A percentile compares a stretch with the other conserved stretches of the same genome.
Conservation (phyloP, 2,797 vertebrate species). For the Betta splendens region DNA sequence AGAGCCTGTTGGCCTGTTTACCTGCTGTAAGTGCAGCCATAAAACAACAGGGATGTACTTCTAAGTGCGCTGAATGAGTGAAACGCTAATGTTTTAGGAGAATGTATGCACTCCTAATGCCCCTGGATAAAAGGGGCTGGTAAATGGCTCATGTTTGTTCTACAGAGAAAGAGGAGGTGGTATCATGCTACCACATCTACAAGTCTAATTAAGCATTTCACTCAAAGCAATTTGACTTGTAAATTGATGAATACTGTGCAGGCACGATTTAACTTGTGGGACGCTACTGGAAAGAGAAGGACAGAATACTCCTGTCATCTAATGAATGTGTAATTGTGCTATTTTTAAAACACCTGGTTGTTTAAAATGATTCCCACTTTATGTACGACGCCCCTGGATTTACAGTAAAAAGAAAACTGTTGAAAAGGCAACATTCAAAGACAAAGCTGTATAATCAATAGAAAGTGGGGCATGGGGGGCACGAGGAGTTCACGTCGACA, state of each 20-base stretch:
- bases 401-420: slow-evolving; percentile 1
- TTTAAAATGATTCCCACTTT: slow-evolving; percentile 11
- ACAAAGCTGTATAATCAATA: slow-evolving; percentile 31
- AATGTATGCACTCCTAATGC: slow-evolving; percentile 25
- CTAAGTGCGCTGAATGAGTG: slow-evolving; percentile 33
- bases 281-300: slow-evolving; percentile 14
- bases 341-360: slow-evolving; percentile 16
- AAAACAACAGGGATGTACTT: slow-evolving; percentile 56
- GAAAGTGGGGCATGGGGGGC: slow-evolving; percentile 22
- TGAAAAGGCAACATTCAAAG: slow-evolving; percentile 15
- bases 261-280: slow-evolving; percentile 35
- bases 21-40: slow-evolving; percentile 49
- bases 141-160: slow-evolving; percentile 47
- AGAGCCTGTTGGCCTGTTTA: slow-evolving; percentile 52
- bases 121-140: slow-evolving; percentile 37
- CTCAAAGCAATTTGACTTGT: slow-evolving; percentile 64
- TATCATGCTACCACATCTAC: slow-evolving; percentile 65
- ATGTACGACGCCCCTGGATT: slow-evolving; percentile 12
- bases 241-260: slow-evolving; percentile 60
- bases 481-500: slow-evolving; percentile 40
- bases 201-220: slow-evolving; percentile 70
- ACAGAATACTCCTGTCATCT: slow-evolving; percentile 3
- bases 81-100: slow-evolving; percentile 29
- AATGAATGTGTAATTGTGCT: slow-evolving; percentile 21
- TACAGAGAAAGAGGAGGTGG: slow-evolving; percentile 46